Evolutionary conservation across 2,797 vertebrate genomes (phyloP).

Genomic region (Hafferia zeledoni): DNA sequence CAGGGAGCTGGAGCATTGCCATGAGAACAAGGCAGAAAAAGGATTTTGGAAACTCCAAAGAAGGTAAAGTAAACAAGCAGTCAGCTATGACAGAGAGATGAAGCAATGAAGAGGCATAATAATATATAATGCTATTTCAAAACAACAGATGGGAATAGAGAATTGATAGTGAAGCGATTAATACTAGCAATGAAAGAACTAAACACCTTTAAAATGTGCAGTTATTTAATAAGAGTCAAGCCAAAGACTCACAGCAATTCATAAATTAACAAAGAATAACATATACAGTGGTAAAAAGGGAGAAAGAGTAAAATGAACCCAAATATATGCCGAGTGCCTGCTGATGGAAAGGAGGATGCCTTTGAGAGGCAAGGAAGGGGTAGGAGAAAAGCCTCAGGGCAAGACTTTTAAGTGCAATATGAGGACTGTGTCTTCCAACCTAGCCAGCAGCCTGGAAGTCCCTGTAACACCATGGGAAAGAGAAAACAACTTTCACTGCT

Average conservation of each 20-base stretch:
- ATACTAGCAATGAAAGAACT: slow-evolving; percentile 71
- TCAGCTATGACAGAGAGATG: slow-evolving; percentile 71
- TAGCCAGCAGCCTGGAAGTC: background rate
- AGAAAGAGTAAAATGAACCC: slow-evolving; percentile 12
- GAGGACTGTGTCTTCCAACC: background rate
- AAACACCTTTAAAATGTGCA: slow-evolving; percentile 71
- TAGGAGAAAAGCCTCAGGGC: background rate
- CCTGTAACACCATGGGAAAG: background rate
- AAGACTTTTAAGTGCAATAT: background rate
- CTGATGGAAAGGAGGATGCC: background rate
- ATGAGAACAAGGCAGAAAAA: slow-evolving; percentile 24
- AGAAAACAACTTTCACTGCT: background rate
- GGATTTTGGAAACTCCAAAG: slow-evolving; percentile 51
- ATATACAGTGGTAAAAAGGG: background rate
- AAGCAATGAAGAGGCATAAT: slow-evolving; percentile 67
- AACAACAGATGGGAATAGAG: slow-evolving; percentile 76
- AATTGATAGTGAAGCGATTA: slow-evolving; percentile 72
- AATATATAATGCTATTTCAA: slow-evolving; percentile 70
- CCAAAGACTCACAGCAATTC: slow-evolving; percentile 62
- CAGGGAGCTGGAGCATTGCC: slow-evolving; percentile 6
- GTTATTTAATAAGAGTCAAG: slow-evolving; percentile 68
- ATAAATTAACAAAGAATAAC: slow-evolving; percentile 69
- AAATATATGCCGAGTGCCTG: background rate
- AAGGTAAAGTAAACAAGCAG: slow-evolving; percentile 69
- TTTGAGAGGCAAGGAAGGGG: background rate